Evolutionary conservation across 2,113 vertebrate species (phyloP), one percentile per base, ranked within the genome.

Genomic region (Diadophis punctatus): DNA sequence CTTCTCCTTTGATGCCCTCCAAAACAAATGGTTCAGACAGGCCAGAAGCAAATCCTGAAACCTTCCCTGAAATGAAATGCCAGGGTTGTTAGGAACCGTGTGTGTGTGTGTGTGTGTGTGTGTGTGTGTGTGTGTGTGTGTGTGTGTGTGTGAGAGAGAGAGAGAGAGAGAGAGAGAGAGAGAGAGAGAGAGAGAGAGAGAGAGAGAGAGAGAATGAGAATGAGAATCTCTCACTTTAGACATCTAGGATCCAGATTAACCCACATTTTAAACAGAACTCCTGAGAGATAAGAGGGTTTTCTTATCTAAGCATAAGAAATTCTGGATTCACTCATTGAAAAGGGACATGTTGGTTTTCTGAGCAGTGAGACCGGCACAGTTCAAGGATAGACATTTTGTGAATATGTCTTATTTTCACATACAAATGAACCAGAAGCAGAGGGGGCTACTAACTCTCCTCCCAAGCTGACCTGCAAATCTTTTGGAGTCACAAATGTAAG

Each of bases 1-100:
- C 88, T 96, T 93, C 86, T 55, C 46, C 91, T 95, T 96, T 92
- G 6, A n/a, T 27, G 63, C 7, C 49, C 11, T 87, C 60, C 46
- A 49, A 58, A 91, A 91, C 2, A 34, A 58, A 58, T 2, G 25
- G 14, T 48, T 16, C 25, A 22, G 3, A 46, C 25, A 86, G 3
- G 16, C 25, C 39, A 39, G 68, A 16, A 74, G 6, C n/a, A 74
- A 74, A 39, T 20, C n/a, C n/a, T 74, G n/a, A 39, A 74, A 20
- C 12, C 27, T n/a, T 63, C 11, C 27, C 60, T 12, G 27, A 63
- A 30, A 12, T 25, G 30, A 63, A 63, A 63, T 14, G 12, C 27
- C 27, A 63, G 10, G 60, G 10, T 30, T 63, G 58, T 25, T 58
- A 58, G 56, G 22, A 58, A 58, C 23, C 56, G 12, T 52, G 12